Base-by-base conservation (phyloP, 2,888 invertebrate species). In the Acanthopleura granulata region DNA sequence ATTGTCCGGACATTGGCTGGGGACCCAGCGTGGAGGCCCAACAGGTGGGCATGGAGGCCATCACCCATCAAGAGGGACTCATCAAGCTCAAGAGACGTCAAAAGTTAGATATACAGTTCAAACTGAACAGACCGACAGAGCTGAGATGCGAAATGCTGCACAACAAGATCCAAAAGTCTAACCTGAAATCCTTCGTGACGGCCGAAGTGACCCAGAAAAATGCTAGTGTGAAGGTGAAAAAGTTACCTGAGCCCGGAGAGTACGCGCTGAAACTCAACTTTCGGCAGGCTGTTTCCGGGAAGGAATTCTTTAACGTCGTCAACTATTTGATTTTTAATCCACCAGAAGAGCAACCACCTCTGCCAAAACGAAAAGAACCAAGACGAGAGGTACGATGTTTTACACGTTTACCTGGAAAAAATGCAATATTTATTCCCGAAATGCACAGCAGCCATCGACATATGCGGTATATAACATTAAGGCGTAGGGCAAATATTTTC, bases 201-300 rank as follows among this genome's bases (percentile, higher is more conserved):
- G 49, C 50, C 9, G 62, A 71, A 15, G 49, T 50, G 18, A 62
- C 72, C 12, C 74, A 72, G 1, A 75, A 74, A 18, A 73, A 75
- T 27, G 74, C 74, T 22, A 73, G 73, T 40, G 73, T 80, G 16
- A 72, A 57, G 0, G 78, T 80, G 12, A 6, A 61, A 29, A 29
- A 74, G n/a, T 75, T 85, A 3, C 82, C 85, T 11, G 49, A 75
- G 14, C 29, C 76, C 18, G 84, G 86, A 4, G 85, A 87, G 72
- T 87, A 80, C 76, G 86, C 83, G n/a, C 77, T 86, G n/a, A 79
- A 83, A 77, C 79, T 88, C 15, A 83, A 81, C 71, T 75, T 75
- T 16, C 69, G 77, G 1, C 74, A 77, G 62, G 73, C 75, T 27
- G 51, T 73, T 14, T 77, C 72, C 0, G 75, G 75, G 15, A 74